Conservation (phyloP, 2,888 invertebrate species). For the Lepidochitona cinerea region DNA sequence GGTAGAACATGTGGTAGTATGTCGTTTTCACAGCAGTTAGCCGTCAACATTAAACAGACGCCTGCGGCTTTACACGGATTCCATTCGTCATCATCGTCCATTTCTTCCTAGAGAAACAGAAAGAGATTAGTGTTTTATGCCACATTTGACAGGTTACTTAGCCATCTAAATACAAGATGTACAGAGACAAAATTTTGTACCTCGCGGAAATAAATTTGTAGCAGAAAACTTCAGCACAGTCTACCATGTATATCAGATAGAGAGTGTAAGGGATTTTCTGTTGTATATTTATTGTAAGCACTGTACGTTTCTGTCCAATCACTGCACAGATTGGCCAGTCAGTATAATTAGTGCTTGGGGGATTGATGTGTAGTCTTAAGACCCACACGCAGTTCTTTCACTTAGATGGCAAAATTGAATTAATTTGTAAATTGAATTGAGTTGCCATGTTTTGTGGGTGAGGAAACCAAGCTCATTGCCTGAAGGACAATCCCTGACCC, state of each 20-base stretch:
- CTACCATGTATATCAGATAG: neutral
- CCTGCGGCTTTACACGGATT: slow-evolving; percentile 99
- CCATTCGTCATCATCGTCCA: slow-evolving; percentile 99
- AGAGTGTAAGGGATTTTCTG: neutral
- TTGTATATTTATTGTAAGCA: neutral
- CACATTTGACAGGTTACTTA: no score
- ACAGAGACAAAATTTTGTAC: no score
- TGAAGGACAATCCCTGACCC: no score
- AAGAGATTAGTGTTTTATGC: no score
- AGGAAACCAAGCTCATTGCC: no score
- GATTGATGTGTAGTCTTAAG: no score
- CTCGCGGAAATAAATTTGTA: no score
- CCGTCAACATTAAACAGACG: slow-evolving; percentile 97
- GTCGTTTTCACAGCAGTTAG: slow-evolving; percentile 97
- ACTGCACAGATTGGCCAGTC: neutral
- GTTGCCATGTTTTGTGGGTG: no score
- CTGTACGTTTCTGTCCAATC: neutral
- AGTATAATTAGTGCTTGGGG: neutral
- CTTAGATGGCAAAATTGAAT: no score
- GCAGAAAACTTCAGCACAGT: neutral
- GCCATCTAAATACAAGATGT: no score
- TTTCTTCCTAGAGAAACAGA: slow-evolving; percentile 76
- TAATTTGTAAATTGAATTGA: no score
- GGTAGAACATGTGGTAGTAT: slow-evolving; percentile 96
- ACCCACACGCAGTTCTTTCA: no score